phyloP scores from a whole-genome alignment of 2,113 vertebrate genomes.

The Fregetta grallaria region DNA sequence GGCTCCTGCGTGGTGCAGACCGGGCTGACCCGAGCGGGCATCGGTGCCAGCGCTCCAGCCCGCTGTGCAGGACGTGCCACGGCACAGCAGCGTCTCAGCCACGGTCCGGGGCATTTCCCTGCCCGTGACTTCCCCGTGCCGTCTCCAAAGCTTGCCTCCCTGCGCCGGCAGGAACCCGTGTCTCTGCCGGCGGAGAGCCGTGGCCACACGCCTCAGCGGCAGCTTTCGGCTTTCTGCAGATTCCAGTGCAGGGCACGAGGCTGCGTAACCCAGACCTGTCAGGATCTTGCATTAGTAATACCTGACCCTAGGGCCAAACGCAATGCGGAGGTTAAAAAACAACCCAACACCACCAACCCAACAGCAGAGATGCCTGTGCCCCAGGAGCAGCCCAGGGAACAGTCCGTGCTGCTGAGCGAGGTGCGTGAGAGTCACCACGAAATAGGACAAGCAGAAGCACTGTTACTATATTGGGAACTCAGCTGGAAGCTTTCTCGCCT shows the following conservation, averaged over 20 bases:
- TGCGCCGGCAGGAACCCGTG: neutral
- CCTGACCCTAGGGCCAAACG: neutral
- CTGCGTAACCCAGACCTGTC: neutral
- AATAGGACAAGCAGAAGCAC: neutral
- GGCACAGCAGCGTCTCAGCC: neutral
- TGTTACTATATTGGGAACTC: neutral
- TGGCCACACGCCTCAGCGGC: fast-evolving
- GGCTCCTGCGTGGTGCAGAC: neutral
- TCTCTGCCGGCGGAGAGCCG: neutral
- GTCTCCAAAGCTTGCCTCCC: neutral
- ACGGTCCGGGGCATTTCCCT: neutral
- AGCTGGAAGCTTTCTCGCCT: neutral
- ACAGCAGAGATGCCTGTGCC: neutral
- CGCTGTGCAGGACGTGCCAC: neutral
- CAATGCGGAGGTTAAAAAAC: neutral
- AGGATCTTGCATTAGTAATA: neutral
- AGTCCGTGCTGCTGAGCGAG: neutral
- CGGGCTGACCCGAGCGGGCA: neutral
- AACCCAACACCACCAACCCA: neutral
- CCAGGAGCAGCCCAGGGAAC: neutral
- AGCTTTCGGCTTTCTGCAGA: neutral
- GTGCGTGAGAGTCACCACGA: neutral
- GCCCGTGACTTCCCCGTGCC: fast-evolving
- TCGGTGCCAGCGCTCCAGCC: neutral
- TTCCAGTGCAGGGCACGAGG: neutral